Percentiles rank a stretch among this genome's conserved stretches.
phyloP scores from a whole-genome alignment of 2,113 vertebrate genomes.

The Tychaedon coryphoeus region DNA sequence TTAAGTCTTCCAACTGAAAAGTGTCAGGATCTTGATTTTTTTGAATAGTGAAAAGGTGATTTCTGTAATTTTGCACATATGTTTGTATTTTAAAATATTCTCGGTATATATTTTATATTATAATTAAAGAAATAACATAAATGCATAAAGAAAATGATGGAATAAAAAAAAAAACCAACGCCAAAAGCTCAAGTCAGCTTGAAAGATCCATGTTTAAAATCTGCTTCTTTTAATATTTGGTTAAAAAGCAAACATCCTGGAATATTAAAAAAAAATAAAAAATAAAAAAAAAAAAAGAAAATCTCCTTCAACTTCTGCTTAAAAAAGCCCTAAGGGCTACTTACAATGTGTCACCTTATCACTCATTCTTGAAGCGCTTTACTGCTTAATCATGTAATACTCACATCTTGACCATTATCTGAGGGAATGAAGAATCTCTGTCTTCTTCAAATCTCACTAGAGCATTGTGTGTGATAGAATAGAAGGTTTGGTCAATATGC shows the following conservation, averaged over 20 bases:
- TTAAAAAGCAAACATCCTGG: not conserved
- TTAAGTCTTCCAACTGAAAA: not conserved
- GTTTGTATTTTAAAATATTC: not conserved
- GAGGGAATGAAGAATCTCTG: not conserved
- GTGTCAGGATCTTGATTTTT: not conserved
- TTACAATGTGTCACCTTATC: slow-evolving; percentile 23
- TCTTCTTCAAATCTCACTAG: not conserved
- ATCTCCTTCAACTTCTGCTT: not conserved
- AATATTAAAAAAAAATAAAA: not conserved
- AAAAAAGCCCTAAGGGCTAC: not conserved
- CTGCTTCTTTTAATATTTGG: not conserved
- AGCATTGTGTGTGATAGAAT: not conserved
- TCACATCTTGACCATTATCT: not conserved
- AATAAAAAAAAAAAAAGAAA: not conserved
- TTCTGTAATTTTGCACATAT: not conserved
- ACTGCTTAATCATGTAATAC: slow-evolving; percentile 14
- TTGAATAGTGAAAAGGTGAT: not conserved
- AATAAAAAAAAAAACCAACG: not conserved
- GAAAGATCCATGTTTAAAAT: not conserved
- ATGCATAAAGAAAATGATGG: not conserved
- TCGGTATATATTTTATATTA: not conserved
- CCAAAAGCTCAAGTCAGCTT: not conserved
- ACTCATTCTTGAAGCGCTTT: slow-evolving; percentile 29
- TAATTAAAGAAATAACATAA: not conserved
- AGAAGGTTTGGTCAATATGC: not conserved